A percentile compares a stretch with the other conserved stretches of the same genome.
Conservation (phyloP, 2,797 vertebrate species). For the Simalia tracyae region DNA sequence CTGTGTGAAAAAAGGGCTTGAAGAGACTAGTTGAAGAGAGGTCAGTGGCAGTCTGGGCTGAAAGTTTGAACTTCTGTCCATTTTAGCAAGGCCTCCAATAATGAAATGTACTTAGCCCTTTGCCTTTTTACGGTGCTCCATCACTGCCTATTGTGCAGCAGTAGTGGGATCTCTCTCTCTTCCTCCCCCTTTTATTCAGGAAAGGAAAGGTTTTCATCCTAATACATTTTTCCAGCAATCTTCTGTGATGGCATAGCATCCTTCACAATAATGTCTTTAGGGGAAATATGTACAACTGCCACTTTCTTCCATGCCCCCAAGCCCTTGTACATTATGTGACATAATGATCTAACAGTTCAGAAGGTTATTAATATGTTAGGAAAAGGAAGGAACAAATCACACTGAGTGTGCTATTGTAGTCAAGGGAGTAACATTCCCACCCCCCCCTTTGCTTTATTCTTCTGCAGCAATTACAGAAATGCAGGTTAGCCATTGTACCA, state of each 20-base stretch:
- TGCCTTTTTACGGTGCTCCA: background rate
- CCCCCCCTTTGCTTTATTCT: too few species aligned
- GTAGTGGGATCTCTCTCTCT: too few species aligned
- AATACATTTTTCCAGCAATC: background rate
- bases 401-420: background rate
- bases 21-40: background rate
- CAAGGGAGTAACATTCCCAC: background rate
- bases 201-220: too few species aligned
- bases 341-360: background rate
- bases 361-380: background rate
- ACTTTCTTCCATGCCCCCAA: too few species aligned
- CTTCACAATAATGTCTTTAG: background rate
- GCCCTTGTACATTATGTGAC: background rate
- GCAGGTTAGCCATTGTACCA: background rate
- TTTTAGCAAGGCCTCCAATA: background rate
- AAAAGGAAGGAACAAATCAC: background rate
- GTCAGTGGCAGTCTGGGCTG: too few species aligned
- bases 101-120: background rate
- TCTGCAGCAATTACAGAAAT: background rate
- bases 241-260: background rate
- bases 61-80: background rate
- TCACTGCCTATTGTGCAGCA: background rate
- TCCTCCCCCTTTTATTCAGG: too few species aligned
- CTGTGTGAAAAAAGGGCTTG: too few species aligned
- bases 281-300: too few species aligned